A percentile compares a stretch with the other conserved stretches of the same genome.
phyloP scores from a whole-genome alignment of 2,888 invertebrate genomes.

The Euproctis similis region DNA sequence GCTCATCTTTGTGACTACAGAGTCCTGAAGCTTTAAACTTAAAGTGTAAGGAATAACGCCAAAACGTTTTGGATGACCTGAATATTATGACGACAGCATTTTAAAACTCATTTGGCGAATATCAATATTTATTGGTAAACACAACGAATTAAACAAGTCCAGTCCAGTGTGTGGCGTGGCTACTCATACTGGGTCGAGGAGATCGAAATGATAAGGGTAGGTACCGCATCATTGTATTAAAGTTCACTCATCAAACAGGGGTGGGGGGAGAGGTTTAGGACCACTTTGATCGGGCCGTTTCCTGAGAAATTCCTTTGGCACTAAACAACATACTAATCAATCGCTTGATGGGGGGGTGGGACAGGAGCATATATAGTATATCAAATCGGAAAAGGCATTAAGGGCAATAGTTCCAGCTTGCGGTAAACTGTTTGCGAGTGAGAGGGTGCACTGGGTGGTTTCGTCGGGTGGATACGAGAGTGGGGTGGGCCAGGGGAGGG shows the following conservation, averaged over 20 bases:
- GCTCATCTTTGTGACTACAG: too few relatives aligned
- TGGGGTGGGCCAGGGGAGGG: constrained; percentile 5
- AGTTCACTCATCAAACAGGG: constrained; percentile 45
- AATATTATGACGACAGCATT: too few relatives aligned
- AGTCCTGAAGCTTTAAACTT: too few relatives aligned
- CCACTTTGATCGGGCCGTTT: constrained; percentile 58
- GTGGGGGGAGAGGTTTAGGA: too few relatives aligned
- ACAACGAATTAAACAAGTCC: too few relatives aligned
- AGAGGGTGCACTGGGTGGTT: constrained; percentile 24
- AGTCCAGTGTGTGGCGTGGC: too few relatives aligned
- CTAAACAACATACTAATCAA: constrained; percentile 62
- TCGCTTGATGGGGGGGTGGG: constrained; percentile 38
- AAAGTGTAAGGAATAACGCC: too few relatives aligned
- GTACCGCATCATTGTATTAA: constrained; percentile 39
- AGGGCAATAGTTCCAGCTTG: constrained; percentile 71
- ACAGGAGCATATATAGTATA: constrained; percentile 39
- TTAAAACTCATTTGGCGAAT: too few relatives aligned
- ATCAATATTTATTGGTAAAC: too few relatives aligned
- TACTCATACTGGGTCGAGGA: too few relatives aligned
- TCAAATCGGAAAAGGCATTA: constrained; percentile 69
- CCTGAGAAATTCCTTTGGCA: constrained; percentile 57
- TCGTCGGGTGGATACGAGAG: too few relatives aligned
- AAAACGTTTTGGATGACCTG: too few relatives aligned
- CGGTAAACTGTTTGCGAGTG: constrained; percentile 68
- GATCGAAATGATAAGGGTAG: constrained; percentile 54